A percentile compares a stretch with the other conserved stretches of the same genome.
Conservation (phyloP, 2,113 vertebrate genomes). For the rabbit (Oryctolagus cuniculus) region mOryCun1.1 NC_091432.1:213858001-213858500, state of each 20-base stretch:
- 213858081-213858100: conserved; percentile 66
- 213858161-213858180: neutral
- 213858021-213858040: conserved; percentile 69
- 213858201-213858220: neutral
- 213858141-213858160: neutral
- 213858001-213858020: neutral
- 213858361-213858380: neutral
- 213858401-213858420: neutral
- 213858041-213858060: conserved; percentile 7
- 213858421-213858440: neutral
- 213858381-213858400: neutral
- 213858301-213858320: neutral
- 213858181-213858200: neutral
- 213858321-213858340: neutral
- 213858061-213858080: neutral
- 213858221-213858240: neutral
- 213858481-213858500: neutral
- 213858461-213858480: conserved; percentile 14
- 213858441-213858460: neutral
- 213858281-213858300: neutral
- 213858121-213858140: neutral
- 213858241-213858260: neutral
- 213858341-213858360: neutral
- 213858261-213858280: neutral
- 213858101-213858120: neutral